Percentiles rank a stretch among this genome's conserved stretches.
Evolutionary conservation across 2,113 vertebrate genomes (phyloP).

Genomic region (Sebastes fasciatus): DNA sequence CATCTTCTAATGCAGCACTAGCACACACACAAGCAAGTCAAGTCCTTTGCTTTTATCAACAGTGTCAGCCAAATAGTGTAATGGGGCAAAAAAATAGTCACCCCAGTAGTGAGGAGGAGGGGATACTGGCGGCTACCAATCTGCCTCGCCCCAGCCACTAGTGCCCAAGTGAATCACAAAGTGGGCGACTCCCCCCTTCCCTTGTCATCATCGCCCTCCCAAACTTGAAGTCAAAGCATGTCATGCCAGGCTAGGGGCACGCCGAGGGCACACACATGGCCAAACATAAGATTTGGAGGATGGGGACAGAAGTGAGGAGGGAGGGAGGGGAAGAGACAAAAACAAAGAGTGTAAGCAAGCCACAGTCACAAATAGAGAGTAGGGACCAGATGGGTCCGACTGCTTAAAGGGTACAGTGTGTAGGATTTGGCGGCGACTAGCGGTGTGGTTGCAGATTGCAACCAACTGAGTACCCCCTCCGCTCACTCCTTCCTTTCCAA

Average conservation of each 20-base stretch:
- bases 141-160: slow-evolving; percentile 41
- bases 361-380: background rate
- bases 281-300: slow-evolving; percentile 51
- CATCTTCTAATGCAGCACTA: slow-evolving; percentile 3
- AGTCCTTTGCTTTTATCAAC: slow-evolving; percentile 32
- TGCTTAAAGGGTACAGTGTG: background rate
- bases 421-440: no score
- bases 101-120: slow-evolving; percentile 14
- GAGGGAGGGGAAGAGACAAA: slow-evolving; percentile 4
- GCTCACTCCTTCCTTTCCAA: no score
- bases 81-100: slow-evolving; percentile 33
- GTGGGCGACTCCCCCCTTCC: slow-evolving; percentile 33
- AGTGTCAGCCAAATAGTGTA: slow-evolving; percentile 31
- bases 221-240: slow-evolving; percentile 54
- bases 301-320: slow-evolving; percentile 32
- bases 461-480: no score
- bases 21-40: slow-evolving; percentile 29
- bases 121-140: slow-evolving; percentile 39
- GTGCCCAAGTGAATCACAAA: slow-evolving; percentile 55
- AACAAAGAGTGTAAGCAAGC: background rate
- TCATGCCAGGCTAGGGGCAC: slow-evolving; percentile 33
- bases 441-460: no score
- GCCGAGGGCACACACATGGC: slow-evolving; percentile 54
- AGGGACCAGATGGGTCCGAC: slow-evolving; percentile 21
- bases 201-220: slow-evolving; percentile 29